Base-by-base conservation (phyloP, 2,888 invertebrate genomes). In the Melanostoma scalare region DNA sequence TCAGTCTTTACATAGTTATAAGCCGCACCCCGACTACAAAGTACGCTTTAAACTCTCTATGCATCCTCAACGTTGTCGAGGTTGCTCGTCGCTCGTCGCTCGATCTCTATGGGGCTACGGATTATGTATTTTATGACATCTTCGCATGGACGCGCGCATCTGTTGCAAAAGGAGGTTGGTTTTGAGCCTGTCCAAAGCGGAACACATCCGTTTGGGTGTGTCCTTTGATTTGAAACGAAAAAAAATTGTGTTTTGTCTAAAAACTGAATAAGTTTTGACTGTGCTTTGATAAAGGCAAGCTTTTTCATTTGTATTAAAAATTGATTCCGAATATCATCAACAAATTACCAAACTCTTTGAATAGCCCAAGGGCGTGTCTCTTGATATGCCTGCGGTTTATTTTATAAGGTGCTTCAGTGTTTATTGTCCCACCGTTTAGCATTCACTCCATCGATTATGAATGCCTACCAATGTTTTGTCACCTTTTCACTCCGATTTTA, bases 41-140 rank as follows among this genome's bases (percentile, higher is more conserved):
- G 35, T 36, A 60, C 67, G 78, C 42, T 60, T 78, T 72, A 60
- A 61, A 65, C 63, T 58, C 44, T 36, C 55, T 74, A 20, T 55
- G 31, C 33, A 44, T 52, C 72, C 48, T 52, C 52, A 40, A 20
- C 20, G 20, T 20, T 20, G 20, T 20, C 20, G 20, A 20, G 1
- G 20, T 20, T 20, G 20, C 20, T 20, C 20, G 20, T 20, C 20
- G 20, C 20, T 20, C 20, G 20, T 20, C 20, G 20, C 20, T 20
- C 20, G 20, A 20, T 20, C 20, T 20, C 20, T 20, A 20, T 20
- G 20, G 20, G 20, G 20, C 20, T 4, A 61, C 42, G 79, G 74
- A 79, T 79, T 75, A 79, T 58, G 52, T 74, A 75, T 69, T 79
- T 79, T 79, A 79, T 79, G 79, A 74, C 79, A 75, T 55, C 52